Evolutionary conservation across 2,888 invertebrate species (phyloP).

Genomic region (Blera fallax): DNA sequence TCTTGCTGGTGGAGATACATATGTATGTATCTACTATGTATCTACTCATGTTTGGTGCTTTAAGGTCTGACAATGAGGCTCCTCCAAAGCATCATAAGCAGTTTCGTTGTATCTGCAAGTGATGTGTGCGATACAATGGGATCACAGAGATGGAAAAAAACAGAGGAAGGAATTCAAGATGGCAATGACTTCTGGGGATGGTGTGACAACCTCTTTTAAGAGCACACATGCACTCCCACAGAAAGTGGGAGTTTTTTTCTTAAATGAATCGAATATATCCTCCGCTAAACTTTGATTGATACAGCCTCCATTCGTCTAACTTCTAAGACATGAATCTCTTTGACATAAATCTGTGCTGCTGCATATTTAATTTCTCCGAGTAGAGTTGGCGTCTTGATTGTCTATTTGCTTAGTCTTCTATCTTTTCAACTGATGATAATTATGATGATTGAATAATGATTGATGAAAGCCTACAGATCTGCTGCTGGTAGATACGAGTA

Average conservation of each 20-base stretch:
- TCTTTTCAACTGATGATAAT: background rate
- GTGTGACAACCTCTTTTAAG: constrained; percentile 1
- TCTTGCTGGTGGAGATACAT: constrained; percentile 15
- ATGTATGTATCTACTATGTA: constrained; percentile 2
- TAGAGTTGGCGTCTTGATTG: constrained; percentile 2
- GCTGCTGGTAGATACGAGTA: no score
- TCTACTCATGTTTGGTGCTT: constrained; percentile 33
- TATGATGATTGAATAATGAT: constrained; percentile 42
- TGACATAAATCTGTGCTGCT: constrained; percentile 42
- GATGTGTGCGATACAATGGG: constrained; percentile 60
- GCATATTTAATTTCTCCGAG: constrained; percentile 27
- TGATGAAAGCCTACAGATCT: constrained; percentile 20
- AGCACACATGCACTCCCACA: background rate
- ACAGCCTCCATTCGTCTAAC: background rate
- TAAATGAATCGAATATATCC: constrained; percentile 24
- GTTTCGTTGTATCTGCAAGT: constrained; percentile 62
- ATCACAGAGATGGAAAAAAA: constrained; percentile 47
- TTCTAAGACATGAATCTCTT: background rate
- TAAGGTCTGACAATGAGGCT: constrained; percentile 70
- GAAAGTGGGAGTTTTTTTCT: background rate
- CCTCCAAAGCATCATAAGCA: constrained; percentile 63
- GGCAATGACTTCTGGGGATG: constrained; percentile 66
- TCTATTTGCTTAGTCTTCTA: background rate
- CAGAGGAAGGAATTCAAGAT: constrained; percentile 54
- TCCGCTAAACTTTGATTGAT: constrained; percentile 1